Evolutionary conservation across 2,113 vertebrate species (phyloP).

Genomic region (Jacana jacana): DNA sequence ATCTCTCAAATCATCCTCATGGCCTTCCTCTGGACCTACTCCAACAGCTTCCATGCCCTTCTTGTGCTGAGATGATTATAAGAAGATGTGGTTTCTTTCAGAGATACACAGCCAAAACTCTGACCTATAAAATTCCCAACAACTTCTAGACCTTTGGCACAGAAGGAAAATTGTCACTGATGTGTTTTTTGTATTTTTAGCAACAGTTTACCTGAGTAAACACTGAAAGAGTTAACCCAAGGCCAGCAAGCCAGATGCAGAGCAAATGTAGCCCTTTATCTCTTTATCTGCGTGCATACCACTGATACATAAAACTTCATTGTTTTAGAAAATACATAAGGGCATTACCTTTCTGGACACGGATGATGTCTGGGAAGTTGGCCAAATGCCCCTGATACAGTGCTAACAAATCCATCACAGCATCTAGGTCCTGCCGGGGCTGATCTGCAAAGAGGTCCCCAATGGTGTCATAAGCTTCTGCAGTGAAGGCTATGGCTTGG

Average conservation of each 20-base stretch:
- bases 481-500: constrained; percentile 89
- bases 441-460: constrained; percentile 96
- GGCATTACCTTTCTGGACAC: constrained; percentile 96
- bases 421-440: constrained; percentile 91
- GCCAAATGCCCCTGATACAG: constrained; percentile 97
- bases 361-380: constrained; percentile 99
- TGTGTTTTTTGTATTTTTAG: neutral
- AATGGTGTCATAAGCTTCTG: constrained; percentile 89
- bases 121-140: neutral
- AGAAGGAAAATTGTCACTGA: neutral
- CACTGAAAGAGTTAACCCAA: neutral
- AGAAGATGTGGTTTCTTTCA: neutral
- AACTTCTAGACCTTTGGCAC: neutral
- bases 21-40: no score
- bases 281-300: neutral
- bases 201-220: neutral
- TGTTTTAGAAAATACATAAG: neutral
- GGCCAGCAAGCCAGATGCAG: neutral
- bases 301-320: neutral
- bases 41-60: no score
- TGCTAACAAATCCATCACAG: constrained; percentile 92
- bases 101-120: neutral
- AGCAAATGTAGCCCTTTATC: neutral
- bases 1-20: no score
- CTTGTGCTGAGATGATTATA: no score